Evolutionary conservation across 2,113 vertebrate genomes (phyloP).

Genomic region (Felis catus): F.catus_Fca126_mat1.0 CM031427.1:5585001-5585500

Average conservation of each 20-base stretch:
- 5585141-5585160: not conserved
- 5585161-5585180: not conserved
- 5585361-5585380: not conserved
- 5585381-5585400: not conserved
- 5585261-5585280: not conserved
- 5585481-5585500: not conserved
- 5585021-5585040: slow-evolving; percentile 23
- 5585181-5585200: not conserved
- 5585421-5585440: not conserved
- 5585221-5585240: not conserved
- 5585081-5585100: slow-evolving; percentile 7
- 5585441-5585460: no score
- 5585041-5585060: not conserved
- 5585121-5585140: not conserved
- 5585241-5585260: not conserved
- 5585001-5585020: slow-evolving; percentile 30
- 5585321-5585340: not conserved
- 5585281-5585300: not conserved
- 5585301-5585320: not conserved
- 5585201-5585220: not conserved
- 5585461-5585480: no score
- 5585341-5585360: not conserved
- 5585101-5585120: not conserved
- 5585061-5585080: slow-evolving; percentile 14
- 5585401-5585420: not conserved